A percentile compares a stretch with the other conserved stretches of the same genome.
phyloP scores from a whole-genome alignment of 2,888 invertebrate species.

The Thymelicus acteon region DNA sequence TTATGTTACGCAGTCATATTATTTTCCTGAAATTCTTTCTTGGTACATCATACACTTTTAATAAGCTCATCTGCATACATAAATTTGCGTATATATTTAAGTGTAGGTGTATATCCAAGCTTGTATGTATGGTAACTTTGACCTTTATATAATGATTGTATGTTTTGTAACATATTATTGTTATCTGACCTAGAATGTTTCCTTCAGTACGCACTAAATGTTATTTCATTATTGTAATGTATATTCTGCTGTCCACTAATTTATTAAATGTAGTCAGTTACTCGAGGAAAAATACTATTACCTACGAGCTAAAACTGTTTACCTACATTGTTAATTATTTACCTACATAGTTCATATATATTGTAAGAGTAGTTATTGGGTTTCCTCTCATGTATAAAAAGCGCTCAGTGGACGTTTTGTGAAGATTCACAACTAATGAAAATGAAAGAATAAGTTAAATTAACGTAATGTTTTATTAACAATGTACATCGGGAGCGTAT shows the following conservation, averaged over 20 bases:
- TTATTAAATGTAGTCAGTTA: background rate
- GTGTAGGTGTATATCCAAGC: too few relatives aligned
- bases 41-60: background rate
- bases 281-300: background rate
- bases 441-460: conserved; percentile 40
- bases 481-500: conserved; percentile 65
- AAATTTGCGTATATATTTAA: too few relatives aligned
- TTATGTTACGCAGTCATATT: conserved; percentile 8
- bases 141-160: too few relatives aligned
- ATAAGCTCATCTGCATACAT: background rate
- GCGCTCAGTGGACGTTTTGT: too few relatives aligned
- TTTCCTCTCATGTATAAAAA: too few relatives aligned
- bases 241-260: background rate
- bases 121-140: too few relatives aligned
- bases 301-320: background rate
- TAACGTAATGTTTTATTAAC: conserved; percentile 49
- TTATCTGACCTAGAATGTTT: too few relatives aligned
- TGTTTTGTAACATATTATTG: too few relatives aligned
- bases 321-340: background rate
- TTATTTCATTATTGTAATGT: too few relatives aligned
- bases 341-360: too few relatives aligned
- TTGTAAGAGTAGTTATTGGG: too few relatives aligned
- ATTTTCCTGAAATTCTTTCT: conserved; percentile 1
- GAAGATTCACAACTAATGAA: background rate
- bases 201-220: too few relatives aligned